Base-by-base conservation (phyloP, 2,888 invertebrate species). In the Latheticus oryzae region DNA sequence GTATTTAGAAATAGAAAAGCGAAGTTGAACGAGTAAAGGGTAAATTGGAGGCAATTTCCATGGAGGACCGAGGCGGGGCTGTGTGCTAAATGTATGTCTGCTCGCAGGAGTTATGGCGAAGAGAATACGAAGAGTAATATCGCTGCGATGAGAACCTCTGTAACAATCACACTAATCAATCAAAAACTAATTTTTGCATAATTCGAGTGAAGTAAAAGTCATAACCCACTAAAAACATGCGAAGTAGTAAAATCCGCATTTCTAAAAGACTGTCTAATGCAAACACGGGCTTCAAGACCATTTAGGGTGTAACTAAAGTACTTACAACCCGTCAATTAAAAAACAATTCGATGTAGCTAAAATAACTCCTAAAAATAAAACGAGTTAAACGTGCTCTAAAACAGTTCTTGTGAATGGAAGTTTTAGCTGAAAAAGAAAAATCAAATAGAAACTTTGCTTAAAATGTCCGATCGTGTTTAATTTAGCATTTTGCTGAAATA, bases 41-140 rank as follows among this genome's bases (percentile, higher is more conserved):
- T 43, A 78, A 68, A 61, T 74, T 77, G 62, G 78, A 67, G 42
- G 77, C 72, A 56, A 78, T 77, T 66, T 74, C 68, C 61, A 71
- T 57, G 58, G 71, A 70, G 59, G 76, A 68, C 60, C 74, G 74
- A 68, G 74, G 72, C 73, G 73, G 75, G 76, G 77, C 77, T 70
- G 77, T 75, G 67, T 79, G 87, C 87, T 90, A 90, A 84, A 90
- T 90, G 83, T 86, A 90, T 76, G 90, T 90, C 81, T 90, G 90
- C 83, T 90, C 90, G 82, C 90, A 89, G 80, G 90, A 90, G 79
- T 90, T 90, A 80, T 90, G 89, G 73, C 90, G 85, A 73, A 90
- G 84, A 78, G 89, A 89, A 78, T 89, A 89, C 76, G 90, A 88
- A 70, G 90, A 90, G 82, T 90, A 90, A 85, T 90, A 90, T 70